These are phyloP conservation scores for Momotus momota DNA, from an alignment of 2,797 vertebrate genomes.

Conservation along the genomic window DNA sequence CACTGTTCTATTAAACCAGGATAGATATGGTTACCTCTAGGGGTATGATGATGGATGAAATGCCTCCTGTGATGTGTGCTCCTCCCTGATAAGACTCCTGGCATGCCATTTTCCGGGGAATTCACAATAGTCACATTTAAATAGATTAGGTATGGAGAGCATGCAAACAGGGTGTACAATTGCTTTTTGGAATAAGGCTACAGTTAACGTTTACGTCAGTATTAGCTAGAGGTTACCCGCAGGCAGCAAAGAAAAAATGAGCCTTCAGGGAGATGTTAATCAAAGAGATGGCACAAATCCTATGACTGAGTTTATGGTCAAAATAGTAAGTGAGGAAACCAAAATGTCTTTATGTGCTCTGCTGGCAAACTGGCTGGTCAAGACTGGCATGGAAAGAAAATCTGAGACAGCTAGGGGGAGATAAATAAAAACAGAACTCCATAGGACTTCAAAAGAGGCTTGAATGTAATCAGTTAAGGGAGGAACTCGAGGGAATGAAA, in stretches of 20 bases:
- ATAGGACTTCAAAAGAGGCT: neutral
- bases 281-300: neutral
- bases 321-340: neutral
- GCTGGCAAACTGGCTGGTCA: neutral
- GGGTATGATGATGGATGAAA: neutral
- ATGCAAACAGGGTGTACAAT: neutral
- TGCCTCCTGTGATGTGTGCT: neutral
- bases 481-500: neutral
- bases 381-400: neutral
- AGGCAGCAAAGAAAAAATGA: neutral
- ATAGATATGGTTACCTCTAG: neutral
- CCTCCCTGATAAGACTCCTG: neutral
- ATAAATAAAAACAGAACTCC: neutral
- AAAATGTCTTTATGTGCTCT: neutral
- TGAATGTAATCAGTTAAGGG: neutral
- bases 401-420: neutral
- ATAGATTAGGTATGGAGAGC: neutral
- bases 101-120: neutral
- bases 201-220: neutral
- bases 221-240: neutral
- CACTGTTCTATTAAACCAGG: conserved; percentile 14
- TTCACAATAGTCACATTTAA: neutral
- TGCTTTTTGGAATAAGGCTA: conserved; percentile 1
- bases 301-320: neutral
- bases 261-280: conserved; percentile 12